Conservation (phyloP, 2,888 invertebrate species). For the Cataglyphis altisquamis region DNA sequence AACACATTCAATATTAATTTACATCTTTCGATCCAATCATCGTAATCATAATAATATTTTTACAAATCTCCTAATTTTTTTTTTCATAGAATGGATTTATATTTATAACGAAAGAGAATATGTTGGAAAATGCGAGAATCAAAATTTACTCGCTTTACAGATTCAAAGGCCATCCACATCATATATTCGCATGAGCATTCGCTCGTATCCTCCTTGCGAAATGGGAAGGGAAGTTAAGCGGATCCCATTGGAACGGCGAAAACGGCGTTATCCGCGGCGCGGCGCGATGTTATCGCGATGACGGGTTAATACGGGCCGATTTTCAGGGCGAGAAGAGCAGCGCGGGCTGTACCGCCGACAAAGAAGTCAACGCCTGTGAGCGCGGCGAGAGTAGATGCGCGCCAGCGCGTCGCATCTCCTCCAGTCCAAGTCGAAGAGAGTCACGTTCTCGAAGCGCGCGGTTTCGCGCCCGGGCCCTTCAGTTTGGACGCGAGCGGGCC, state of each 20-base stretch:
- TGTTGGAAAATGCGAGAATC: not conserved
- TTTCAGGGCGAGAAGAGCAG: conserved; percentile 26
- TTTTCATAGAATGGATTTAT: not conserved
- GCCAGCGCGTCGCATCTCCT: not conserved
- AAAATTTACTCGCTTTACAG: not conserved
- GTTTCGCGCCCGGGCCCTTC: conserved; percentile 19
- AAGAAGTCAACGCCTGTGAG: conserved; percentile 45
- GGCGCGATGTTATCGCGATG: conserved; percentile 48
- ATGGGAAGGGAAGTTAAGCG: conserved; percentile 1
- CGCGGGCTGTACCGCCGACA: conserved; percentile 35
- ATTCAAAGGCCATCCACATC: conserved; percentile 20
- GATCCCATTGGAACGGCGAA: not conserved
- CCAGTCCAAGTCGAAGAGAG: conserved; percentile 23
- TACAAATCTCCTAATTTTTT: not conserved
- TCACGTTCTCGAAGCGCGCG: conserved; percentile 40
- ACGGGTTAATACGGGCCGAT: conserved; percentile 53
- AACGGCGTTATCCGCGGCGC: conserved; percentile 32
- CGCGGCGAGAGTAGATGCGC: conserved; percentile 32
- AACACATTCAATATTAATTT: not conserved
- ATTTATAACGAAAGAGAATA: not conserved
- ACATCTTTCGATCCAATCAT: not conserved
- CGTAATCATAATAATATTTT: not conserved
- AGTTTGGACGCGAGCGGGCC: conserved; percentile 39
- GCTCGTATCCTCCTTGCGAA: not conserved
- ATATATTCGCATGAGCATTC: not conserved